These are phyloP conservation scores for Brachionus sp. DNA, from an alignment of 1,140 invertebrate genomes.

Conservation along the genomic window DNA sequence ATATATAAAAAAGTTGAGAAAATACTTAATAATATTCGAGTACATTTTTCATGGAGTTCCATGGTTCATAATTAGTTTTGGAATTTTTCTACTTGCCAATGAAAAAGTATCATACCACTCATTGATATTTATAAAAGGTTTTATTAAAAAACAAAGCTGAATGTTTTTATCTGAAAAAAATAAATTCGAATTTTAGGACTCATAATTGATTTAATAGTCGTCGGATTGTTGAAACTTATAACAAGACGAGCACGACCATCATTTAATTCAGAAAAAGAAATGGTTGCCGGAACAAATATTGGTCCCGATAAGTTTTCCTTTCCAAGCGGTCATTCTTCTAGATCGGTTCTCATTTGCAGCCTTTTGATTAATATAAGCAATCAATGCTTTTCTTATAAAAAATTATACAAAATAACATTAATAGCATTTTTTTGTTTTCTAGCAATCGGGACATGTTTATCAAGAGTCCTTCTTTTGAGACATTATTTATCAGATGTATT, in stretches of 20 bases:
- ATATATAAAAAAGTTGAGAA: neutral
- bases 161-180: too few relatives aligned
- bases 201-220: neutral
- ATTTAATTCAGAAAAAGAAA: neutral
- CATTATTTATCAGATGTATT: conserved; percentile 13
- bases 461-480: conserved; percentile 1
- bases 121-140: neutral
- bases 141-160: too few relatives aligned
- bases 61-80: neutral
- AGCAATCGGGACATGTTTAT: neutral
- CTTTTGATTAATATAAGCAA: neutral
- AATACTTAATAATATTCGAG: neutral
- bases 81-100: neutral
- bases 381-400: neutral
- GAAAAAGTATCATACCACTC: neutral
- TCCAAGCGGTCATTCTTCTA: neutral
- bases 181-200: neutral
- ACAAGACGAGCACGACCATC: neutral
- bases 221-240: neutral
- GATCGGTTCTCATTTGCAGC: neutral
- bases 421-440: neutral
- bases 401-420: neutral
- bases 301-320: conserved; percentile 14
- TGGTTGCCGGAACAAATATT: conserved; percentile 20
- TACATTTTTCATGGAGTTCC: conserved; percentile 23